Percentiles rank a stretch among this genome's conserved stretches.
These are phyloP conservation scores for Venustoraphidia nigricollis DNA, from an alignment of 2,888 invertebrate genomes.

Conservation along the genomic window DNA sequence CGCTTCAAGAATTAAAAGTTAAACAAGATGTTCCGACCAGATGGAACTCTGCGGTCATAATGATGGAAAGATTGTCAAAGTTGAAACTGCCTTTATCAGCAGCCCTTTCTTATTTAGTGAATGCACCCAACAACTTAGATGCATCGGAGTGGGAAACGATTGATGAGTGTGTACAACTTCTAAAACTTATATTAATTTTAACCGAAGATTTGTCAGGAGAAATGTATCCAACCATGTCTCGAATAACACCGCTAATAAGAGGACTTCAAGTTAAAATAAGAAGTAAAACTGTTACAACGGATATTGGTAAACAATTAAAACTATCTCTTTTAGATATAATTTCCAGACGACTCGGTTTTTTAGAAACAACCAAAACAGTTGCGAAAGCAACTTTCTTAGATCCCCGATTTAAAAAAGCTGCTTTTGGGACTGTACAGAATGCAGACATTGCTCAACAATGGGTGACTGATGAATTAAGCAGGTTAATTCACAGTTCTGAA, in stretches of 20 bases:
- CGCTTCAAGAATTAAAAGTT: background rate
- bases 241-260: background rate
- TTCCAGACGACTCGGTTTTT: background rate
- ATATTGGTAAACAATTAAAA: background rate
- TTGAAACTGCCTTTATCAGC: background rate
- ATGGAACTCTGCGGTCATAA: slow-evolving; percentile 2
- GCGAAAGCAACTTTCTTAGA: slow-evolving; percentile 4
- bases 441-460: background rate
- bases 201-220: background rate
- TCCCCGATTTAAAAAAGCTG: slow-evolving; percentile 2
- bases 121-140: background rate
- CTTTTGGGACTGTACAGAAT: background rate
- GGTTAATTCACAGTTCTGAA: background rate
- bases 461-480: background rate
- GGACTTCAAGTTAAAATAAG: background rate
- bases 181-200: background rate
- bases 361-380: background rate
- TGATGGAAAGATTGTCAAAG: background rate
- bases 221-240: background rate
- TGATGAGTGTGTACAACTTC: background rate
- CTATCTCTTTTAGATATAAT: background rate
- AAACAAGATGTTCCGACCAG: slow-evolving; percentile 3
- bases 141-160: background rate
- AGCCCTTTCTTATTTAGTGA: background rate
- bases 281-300: background rate